Evolutionary conservation across 1,140 invertebrate genomes (phyloP), one percentile per base, ranked within the genome.

Genomic region (Scaptodrosophila lebanonensis): DNA sequence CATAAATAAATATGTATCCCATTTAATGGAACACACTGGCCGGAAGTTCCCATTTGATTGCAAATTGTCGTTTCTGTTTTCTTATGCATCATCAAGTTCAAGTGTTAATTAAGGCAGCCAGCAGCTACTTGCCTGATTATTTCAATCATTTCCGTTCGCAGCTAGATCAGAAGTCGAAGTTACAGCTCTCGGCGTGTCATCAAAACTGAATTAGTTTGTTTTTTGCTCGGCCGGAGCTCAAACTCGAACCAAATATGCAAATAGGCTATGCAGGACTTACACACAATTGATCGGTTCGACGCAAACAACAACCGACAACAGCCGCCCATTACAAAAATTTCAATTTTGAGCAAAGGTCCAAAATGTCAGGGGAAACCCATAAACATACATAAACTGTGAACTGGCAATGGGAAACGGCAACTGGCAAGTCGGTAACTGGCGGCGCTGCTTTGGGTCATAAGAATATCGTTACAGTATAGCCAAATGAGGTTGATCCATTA

Each of bases 221-320:
- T 45, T 32, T 16, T 45, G 40, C 43, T 44, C 45, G 66, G 38
- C 68, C 68, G 62, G 60, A 65, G 73, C 62, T 79, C 73, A 79
- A 79, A 60, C 66, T 75, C 68, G 69, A 73, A 59, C 75, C 54
- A 79, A 73, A 82, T 79, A 82, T 79, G 75, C 70, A 69, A 79
- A 79, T 66, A 53, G 33, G 9, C 32, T 11, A 3, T 11, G 12
- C 8, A 33, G 2, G 3, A n/a, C 8, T 4, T 33, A 33, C 12
- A 33, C 12, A 25, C 3, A 25, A 25, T 25, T 25, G 22, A 25
- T 4, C 22, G 22, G 22, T 33, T 33, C 32, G 3, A 33, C 12
- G 12, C 60, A 58, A 63, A 63, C n/a, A n/a, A n/a, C n/a, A n/a
- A n/a, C 50, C 58, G 58, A 61, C n/a, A n/a, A n/a, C n/a, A n/a